These are phyloP conservation scores for Tangara arthus DNA, from an alignment of 2,797 vertebrate genomes.

Conservation along the genomic window DNA sequence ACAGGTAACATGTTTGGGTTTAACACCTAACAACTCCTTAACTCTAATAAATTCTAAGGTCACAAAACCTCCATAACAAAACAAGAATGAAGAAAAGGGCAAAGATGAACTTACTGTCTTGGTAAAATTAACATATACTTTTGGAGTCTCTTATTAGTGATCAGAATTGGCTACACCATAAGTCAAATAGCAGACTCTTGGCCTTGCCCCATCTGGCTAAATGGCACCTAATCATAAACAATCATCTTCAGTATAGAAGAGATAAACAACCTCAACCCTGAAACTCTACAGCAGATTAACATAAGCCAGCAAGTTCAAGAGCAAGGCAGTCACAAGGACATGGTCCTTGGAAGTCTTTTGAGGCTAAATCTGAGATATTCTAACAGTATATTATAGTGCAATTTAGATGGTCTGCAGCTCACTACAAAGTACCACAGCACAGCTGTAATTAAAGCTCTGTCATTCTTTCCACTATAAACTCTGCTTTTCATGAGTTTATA, in stretches of 20 bases:
- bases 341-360: not conserved
- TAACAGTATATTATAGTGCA: not conserved
- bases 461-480: conserved; percentile 44
- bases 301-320: not conserved
- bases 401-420: not conserved
- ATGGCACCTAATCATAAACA: not conserved
- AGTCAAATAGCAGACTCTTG: not conserved
- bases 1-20: not conserved
- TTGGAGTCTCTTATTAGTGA: not conserved
- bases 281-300: not conserved
- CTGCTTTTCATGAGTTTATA: conserved; percentile 30
- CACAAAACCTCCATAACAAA: not conserved
- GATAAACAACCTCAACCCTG: not conserved
- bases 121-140: not conserved
- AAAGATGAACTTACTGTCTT: not conserved
- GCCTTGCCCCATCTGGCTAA: not conserved
- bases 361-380: not conserved
- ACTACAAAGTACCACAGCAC: not conserved
- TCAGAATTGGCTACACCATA: not conserved
- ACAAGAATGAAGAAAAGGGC: not conserved
- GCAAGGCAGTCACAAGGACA: not conserved
- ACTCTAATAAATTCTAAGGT: not conserved
- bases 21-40: not conserved
- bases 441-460: conserved; percentile 25
- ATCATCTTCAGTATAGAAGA: not conserved